A percentile compares a stretch with the other conserved stretches of the same genome.
These are phyloP conservation scores for Sebastes cheni DNA, from an alignment of 2,797 vertebrate species.

Conservation along the genomic window DNA sequence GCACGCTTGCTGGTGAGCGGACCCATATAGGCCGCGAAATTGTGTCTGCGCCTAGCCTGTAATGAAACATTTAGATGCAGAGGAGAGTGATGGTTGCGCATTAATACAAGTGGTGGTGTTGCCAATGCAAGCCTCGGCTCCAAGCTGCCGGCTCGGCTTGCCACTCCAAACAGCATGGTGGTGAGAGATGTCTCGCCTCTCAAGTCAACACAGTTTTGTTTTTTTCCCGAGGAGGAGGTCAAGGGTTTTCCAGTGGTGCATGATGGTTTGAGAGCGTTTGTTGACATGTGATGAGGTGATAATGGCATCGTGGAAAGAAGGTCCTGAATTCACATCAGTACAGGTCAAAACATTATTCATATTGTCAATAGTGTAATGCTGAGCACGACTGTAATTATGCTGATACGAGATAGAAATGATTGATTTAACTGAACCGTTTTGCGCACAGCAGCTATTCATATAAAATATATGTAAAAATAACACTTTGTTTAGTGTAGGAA, in stretches of 20 bases:
- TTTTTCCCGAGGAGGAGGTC: constrained; percentile 22
- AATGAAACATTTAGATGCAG: constrained; percentile 87
- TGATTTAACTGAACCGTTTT: neutral
- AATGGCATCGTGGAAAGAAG: neutral
- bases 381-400: neutral
- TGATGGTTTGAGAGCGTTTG: constrained; percentile 22
- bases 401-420: neutral
- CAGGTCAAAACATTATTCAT: neutral
- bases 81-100: constrained; percentile 73
- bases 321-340: neutral
- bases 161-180: constrained; percentile 31
- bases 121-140: constrained; percentile 40
- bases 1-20: constrained; percentile 65
- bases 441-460: neutral
- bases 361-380: neutral
- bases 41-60: constrained; percentile 78
- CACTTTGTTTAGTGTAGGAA: neutral
- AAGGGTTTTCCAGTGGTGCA: constrained; percentile 35
- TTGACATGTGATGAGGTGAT: constrained; percentile 38
- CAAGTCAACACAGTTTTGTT: constrained; percentile 16
- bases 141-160: constrained; percentile 29
- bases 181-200: constrained; percentile 39
- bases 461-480: neutral
- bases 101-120: constrained; percentile 73
- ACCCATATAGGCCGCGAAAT: constrained; percentile 79